Conservation (phyloP, 2,797 vertebrate species). For the Poeciliopsis infans region DNA sequence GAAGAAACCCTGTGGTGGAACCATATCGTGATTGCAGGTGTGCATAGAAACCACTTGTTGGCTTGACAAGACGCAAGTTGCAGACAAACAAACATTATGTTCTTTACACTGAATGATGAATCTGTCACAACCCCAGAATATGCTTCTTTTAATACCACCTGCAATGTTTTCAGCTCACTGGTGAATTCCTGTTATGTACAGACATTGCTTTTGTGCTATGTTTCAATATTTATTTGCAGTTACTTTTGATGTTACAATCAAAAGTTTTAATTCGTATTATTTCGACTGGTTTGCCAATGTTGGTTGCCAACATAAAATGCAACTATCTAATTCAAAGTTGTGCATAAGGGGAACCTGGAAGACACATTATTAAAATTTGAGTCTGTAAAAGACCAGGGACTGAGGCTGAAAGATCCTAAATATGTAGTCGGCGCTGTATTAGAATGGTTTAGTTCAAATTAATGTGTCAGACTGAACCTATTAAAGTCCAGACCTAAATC, state of each 20-base stretch:
- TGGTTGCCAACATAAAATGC: neutral
- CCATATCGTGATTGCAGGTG: conserved; percentile 74
- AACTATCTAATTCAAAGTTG: neutral
- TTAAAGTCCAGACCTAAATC: neutral
- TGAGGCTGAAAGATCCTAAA: neutral
- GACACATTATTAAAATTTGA: neutral
- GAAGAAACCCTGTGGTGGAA: conserved; percentile 64
- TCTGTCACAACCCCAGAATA: conserved; percentile 46
- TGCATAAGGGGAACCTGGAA: neutral
- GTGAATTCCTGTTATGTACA: conserved; percentile 28
- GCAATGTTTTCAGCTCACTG: conserved; percentile 22
- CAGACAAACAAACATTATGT: conserved; percentile 56
- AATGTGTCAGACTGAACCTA: neutral
- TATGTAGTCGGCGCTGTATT: neutral
- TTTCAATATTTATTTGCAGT: neutral
- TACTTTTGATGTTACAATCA: neutral
- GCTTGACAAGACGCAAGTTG: conserved; percentile 58
- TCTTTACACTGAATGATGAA: conserved; percentile 59
- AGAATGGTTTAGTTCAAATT: neutral
- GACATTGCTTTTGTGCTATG: conserved; percentile 4
- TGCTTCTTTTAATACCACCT: conserved; percentile 44
- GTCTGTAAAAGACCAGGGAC: neutral
- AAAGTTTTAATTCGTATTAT: neutral
- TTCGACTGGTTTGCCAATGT: neutral
- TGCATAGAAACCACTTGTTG: conserved; percentile 74